These are phyloP conservation scores for Lycophotia porphyrea DNA, from an alignment of 2,888 invertebrate species.

Conservation along the genomic window DNA sequence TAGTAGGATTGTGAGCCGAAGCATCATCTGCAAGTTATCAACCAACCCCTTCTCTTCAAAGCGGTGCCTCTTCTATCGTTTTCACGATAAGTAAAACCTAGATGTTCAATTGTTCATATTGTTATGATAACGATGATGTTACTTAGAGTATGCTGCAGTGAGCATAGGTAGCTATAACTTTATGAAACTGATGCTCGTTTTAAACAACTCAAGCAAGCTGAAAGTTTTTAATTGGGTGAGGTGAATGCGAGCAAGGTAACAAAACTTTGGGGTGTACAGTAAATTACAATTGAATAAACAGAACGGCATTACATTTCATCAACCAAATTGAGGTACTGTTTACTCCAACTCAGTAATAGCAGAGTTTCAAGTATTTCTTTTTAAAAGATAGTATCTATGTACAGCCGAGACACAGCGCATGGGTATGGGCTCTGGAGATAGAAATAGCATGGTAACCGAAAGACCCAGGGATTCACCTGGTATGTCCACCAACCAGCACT, in stretches of 20 bases:
- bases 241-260: conserved; percentile 11
- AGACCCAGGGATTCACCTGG: neutral
- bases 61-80: neutral
- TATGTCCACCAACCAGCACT: neutral
- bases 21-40: neutral
- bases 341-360: neutral
- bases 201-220: conserved; percentile 9
- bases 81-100: neutral
- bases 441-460: neutral
- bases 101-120: neutral
- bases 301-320: neutral
- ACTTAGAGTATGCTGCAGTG: neutral
- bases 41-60: neutral
- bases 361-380: neutral
- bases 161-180: neutral
- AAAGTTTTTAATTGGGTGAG: conserved; percentile 43
- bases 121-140: neutral
- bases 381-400: neutral
- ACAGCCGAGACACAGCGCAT: neutral
- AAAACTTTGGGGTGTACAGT: conserved; percentile 25
- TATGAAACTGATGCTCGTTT: conserved; percentile 6
- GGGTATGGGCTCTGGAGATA: neutral
- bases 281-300: conserved; percentile 33
- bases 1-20: neutral
- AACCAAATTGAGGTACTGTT: neutral